A percentile compares a stretch with the other conserved stretches of the same genome.
phyloP scores from a whole-genome alignment of 2,113 vertebrate species.

The Rana temporaria region DNA sequence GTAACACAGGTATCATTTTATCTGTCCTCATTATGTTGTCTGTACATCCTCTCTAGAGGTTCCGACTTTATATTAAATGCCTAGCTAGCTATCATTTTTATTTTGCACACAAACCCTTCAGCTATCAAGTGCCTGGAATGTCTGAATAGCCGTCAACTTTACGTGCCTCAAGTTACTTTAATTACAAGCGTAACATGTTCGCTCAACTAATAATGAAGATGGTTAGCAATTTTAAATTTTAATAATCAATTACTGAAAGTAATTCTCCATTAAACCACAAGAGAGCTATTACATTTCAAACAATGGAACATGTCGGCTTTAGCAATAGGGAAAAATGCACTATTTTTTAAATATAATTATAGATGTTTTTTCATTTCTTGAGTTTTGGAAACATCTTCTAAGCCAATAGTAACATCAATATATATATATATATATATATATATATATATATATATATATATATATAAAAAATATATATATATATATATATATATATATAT shows the following conservation, averaged over 20 bases:
- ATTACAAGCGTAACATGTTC: conserved; percentile 97
- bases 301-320: conserved; percentile 85
- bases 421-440: too few relatives aligned
- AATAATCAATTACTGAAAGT: conserved; percentile 99
- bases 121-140: conserved; percentile 71
- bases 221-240: conserved; percentile 98
- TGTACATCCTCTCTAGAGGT: conserved; percentile 67
- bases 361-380: conserved; percentile 86
- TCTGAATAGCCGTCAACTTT: conserved; percentile 81
- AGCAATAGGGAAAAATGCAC: conserved; percentile 82
- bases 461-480: too few relatives aligned
- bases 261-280: conserved; percentile 96
- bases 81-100: conserved; percentile 80
- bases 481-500: too few relatives aligned
- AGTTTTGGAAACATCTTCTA: conserved; percentile 75
- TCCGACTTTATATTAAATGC: conserved; percentile 74
- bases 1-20: conserved; percentile 68
- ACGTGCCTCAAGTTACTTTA: conserved; percentile 92
- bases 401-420: too few relatives aligned
- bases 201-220: conserved; percentile 95
- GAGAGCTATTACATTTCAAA: conserved; percentile 98
- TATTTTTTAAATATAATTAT: conserved; percentile 96
- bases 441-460: too few relatives aligned
- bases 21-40: conserved; percentile 74
- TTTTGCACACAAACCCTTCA: conserved; percentile 75